These are phyloP conservation scores for Syrista parreyssii DNA, from an alignment of 2,888 invertebrate species.

Conservation along the genomic window DNA sequence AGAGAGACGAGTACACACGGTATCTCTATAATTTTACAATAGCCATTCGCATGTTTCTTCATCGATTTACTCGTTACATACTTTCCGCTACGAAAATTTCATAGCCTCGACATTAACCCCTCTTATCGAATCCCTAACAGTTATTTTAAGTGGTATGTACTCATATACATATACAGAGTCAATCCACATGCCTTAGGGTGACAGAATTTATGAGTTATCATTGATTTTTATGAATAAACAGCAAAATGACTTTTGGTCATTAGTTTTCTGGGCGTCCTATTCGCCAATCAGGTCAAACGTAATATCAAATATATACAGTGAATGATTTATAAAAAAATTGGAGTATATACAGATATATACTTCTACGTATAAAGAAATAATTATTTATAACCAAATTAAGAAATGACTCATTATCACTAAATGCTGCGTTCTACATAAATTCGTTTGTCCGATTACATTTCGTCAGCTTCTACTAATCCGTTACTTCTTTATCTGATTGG, in stretches of 20 bases:
- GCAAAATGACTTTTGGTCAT: neutral
- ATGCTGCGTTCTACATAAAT: neutral
- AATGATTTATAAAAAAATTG: neutral
- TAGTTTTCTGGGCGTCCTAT: neutral
- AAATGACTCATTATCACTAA: neutral
- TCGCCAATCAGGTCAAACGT: neutral
- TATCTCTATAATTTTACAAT: neutral
- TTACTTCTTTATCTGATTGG: neutral
- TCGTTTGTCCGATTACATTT: neutral
- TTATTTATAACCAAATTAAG: neutral
- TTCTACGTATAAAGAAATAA: neutral
- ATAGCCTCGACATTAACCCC: slow-evolving; percentile 46
- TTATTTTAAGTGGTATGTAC: slow-evolving; percentile 20
- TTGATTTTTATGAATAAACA: neutral
- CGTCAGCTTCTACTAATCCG: neutral
- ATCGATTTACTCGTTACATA: neutral
- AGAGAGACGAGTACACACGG: neutral
- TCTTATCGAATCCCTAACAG: slow-evolving; percentile 38
- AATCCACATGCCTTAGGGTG: slow-evolving; percentile 24
- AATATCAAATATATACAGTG: neutral
- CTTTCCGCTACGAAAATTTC: neutral
- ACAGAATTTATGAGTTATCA: neutral
- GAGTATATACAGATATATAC: neutral
- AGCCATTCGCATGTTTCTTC: neutral
- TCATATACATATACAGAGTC: slow-evolving; percentile 13